These are phyloP conservation scores for Ciconia nigra DNA, from an alignment of 2,797 vertebrate genomes.

Conservation along the genomic window DNA sequence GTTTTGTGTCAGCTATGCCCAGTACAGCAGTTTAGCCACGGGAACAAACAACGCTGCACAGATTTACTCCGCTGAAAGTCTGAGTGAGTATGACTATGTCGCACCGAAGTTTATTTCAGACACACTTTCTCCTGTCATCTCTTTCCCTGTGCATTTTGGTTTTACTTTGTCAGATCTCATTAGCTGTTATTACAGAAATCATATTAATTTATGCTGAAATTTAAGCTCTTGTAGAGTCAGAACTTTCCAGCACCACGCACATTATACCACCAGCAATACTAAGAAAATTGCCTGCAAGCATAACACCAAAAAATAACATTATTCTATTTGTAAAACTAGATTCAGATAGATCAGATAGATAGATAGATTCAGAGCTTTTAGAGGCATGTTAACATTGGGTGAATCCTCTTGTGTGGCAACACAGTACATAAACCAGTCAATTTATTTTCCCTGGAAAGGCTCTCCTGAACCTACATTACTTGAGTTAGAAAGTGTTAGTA, in stretches of 20 bases:
- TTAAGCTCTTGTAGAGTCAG: neutral
- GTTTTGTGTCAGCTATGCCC: neutral
- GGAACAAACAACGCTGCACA: neutral
- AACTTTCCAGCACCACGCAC: neutral
- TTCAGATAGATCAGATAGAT: neutral
- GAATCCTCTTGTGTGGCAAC: neutral
- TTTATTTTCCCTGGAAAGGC: constrained; percentile 16
- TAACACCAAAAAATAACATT: neutral
- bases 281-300: neutral
- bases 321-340: neutral
- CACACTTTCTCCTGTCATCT: neutral
- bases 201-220: neutral
- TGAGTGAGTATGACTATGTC: neutral
- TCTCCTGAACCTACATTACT: constrained; percentile 17
- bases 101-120: neutral
- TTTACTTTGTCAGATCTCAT: neutral
- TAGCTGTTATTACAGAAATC: neutral
- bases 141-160: neutral
- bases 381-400: neutral
- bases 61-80: neutral
- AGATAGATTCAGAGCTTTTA: neutral
- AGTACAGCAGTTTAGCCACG: neutral
- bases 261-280: neutral
- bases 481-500: constrained; percentile 32
- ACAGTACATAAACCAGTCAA: neutral